These are phyloP conservation scores for Pogonomyrmex californicus DNA, from an alignment of 1,140 invertebrate species.

Conservation along the genomic window DNA sequence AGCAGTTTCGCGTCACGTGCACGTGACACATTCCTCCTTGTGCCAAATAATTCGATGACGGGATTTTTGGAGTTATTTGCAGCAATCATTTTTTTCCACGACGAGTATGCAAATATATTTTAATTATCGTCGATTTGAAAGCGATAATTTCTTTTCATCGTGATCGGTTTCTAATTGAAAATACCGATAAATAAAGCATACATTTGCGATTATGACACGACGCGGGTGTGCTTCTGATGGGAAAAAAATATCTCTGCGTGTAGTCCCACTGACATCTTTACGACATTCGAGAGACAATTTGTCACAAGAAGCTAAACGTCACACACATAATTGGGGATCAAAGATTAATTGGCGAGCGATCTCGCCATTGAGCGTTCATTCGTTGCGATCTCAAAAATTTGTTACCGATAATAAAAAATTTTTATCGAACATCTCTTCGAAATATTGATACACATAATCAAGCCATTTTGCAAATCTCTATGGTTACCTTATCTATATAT, in stretches of 20 bases:
- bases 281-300: slow-evolving; percentile 31
- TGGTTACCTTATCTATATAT: too few species aligned
- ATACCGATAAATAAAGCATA: background rate
- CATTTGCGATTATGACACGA: background rate
- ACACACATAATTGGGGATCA: slow-evolving; percentile 3
- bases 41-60: background rate
- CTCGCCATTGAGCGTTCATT: background rate
- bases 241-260: background rate
- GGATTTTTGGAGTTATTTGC: background rate
- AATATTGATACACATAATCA: background rate
- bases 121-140: background rate
- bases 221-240: background rate
- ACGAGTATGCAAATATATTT: background rate
- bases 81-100: background rate
- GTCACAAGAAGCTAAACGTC: slow-evolving; percentile 19
- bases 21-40: background rate
- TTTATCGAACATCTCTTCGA: background rate
- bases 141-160: background rate
- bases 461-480: background rate
- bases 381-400: slow-evolving; percentile 9
- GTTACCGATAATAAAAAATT: slow-evolving; percentile 12
- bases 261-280: background rate
- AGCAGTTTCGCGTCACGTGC: background rate
- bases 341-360: slow-evolving; percentile 34
- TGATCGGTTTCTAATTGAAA: background rate